A percentile compares a stretch with the other conserved stretches of the same genome.
Evolutionary conservation across 2,797 vertebrate genomes (phyloP).

Genomic region (Eospalax fontanierii): DNA sequence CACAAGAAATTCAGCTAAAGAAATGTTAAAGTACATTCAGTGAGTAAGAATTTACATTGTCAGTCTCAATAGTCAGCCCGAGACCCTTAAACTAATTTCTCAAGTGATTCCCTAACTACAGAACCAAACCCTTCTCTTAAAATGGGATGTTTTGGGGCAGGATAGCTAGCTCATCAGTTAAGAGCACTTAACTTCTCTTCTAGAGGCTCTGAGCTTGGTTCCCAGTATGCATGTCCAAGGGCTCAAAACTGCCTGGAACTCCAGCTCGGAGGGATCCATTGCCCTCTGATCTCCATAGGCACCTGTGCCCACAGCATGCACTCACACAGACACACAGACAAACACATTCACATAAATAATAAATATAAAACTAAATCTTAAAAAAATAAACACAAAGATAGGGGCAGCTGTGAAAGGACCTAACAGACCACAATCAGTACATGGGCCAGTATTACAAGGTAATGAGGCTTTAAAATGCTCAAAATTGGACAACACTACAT

Average conservation of each 20-base stretch:
- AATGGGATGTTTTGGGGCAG: neutral
- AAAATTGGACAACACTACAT: slow-evolving; percentile 12
- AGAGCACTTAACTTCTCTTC: too few relatives aligned
- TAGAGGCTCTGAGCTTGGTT: too few relatives aligned
- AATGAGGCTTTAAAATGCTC: neutral
- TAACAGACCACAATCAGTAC: neutral
- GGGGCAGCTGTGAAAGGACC: slow-evolving; percentile 30
- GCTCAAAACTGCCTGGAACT: too few relatives aligned
- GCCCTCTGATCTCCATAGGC: too few relatives aligned
- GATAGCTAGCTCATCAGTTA: too few relatives aligned
- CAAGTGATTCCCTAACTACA: neutral
- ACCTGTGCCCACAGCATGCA: too few relatives aligned
- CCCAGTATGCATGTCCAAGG: too few relatives aligned
- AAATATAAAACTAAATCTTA: neutral
- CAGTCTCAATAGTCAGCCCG: neutral
- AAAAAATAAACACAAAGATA: slow-evolving; percentile 23
- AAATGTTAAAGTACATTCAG: neutral
- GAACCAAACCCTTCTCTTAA: neutral
- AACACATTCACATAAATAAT: too few relatives aligned
- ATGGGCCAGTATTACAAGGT: neutral
- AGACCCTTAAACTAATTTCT: neutral
- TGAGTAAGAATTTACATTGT: neutral
- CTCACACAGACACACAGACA: too few relatives aligned
- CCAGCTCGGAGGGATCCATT: too few relatives aligned
- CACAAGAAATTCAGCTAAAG: slow-evolving; percentile 2